Evolutionary conservation across 2,113 vertebrate genomes (phyloP).

Genomic region (Coptodon bakossiorum): DNA sequence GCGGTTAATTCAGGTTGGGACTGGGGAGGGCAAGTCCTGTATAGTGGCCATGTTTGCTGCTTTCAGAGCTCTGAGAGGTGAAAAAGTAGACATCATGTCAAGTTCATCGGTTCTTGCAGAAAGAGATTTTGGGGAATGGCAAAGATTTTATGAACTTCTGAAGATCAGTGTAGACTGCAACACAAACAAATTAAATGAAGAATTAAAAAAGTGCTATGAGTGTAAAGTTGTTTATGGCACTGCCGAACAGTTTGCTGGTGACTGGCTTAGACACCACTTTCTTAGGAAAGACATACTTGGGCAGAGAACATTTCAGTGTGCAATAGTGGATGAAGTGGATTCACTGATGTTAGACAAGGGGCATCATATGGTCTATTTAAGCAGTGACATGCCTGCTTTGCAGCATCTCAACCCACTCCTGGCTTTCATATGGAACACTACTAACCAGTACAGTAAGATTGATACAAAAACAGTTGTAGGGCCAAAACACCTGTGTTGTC

Average conservation of each 20-base stretch:
- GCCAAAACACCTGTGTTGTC: background rate
- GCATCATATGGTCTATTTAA: constrained; percentile 39
- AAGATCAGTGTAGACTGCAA: constrained; percentile 32
- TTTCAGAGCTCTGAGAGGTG: constrained; percentile 3
- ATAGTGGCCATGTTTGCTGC: constrained; percentile 70
- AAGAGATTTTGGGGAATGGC: constrained; percentile 26
- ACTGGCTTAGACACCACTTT: constrained; percentile 45
- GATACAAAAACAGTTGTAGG: background rate
- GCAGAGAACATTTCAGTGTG: constrained; percentile 49
- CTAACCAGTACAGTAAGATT: background rate
- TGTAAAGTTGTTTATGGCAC: constrained; percentile 65
- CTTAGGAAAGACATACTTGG: constrained; percentile 10
- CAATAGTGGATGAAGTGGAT: constrained; percentile 67
- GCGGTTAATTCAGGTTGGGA: constrained; percentile 46
- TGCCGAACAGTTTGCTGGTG: constrained; percentile 42
- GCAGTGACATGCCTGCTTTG: constrained; percentile 36
- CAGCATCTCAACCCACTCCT: constrained; percentile 44
- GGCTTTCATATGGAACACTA: constrained; percentile 46
- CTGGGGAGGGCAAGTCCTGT: constrained; percentile 66
- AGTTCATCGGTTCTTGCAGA: constrained; percentile 57
- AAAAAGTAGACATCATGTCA: constrained; percentile 53
- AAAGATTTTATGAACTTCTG: background rate
- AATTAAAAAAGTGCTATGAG: constrained; percentile 22
- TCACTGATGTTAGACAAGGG: constrained; percentile 63
- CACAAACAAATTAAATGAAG: background rate